Evolutionary conservation across 2,113 vertebrate genomes (phyloP), one percentile per base, ranked within the genome.

Genomic region (Anhinga anhinga): DNA sequence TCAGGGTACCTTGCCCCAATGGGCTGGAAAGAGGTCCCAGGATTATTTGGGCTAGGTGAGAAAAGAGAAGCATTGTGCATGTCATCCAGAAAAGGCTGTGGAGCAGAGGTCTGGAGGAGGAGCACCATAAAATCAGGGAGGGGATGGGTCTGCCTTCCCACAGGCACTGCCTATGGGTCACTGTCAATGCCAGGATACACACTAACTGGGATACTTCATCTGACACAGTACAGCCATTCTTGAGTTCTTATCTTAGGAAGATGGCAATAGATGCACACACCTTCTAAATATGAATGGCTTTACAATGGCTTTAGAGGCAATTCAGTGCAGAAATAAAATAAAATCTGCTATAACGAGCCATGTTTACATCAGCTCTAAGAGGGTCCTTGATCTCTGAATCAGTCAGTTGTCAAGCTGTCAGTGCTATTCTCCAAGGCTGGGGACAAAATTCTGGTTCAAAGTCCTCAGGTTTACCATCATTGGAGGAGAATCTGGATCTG

Each of bases 1-100:
- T 21, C 30, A 44, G 32, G 26, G 10, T 50, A n/a, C 16, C 30
- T 63, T 44, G 23, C n/a, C 23, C 10, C 3, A 2, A 0, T 13
- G 34, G 1, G 0, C 13, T 45, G 47, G 34, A 58, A 89, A 90
- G 5, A 44, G 7, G 16, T 26, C 7, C 9, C 47, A n/a, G 32
- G 6, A 76, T 47, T 76, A 17, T 76, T 80, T 74, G 62, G 42
- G 5, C 10, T 47, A 53, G 30, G 66, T 53, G 56, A 80, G 10
- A 50, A 42, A 40, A 70, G 29, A 66, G 26, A 9, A 49, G 4
- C 32, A 26, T 53, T 44, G 10, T 72, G 11, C 10, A 9, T 13
- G 11, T 42, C 45, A 15, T 76, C 53, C 45, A 86, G 22, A 66
- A 67, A 66, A 80, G 34, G 38, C 42, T 44, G 56, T 23, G 80